Base-by-base conservation (phyloP, 2,888 invertebrate genomes). In the Lycophotia porphyrea region DNA sequence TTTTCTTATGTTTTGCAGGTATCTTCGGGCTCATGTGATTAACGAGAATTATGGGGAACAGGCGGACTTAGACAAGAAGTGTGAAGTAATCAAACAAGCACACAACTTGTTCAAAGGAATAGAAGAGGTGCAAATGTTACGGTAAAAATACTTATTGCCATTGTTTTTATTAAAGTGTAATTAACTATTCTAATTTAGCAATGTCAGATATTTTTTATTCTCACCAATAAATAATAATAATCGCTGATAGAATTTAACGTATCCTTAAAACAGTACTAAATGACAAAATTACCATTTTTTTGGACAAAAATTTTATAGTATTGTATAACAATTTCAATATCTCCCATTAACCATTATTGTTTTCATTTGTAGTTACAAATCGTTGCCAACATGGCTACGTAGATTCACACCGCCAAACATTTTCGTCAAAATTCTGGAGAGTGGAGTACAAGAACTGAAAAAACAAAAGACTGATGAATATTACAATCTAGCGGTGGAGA, bases 331-430 rank as follows among this genome's bases (percentile, higher is more conserved):
- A n/a, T n/a, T 52, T 52, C 13, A 27, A 7, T 15, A 55, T 55
- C 55, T 1, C 8, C 24, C 15, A 77, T 55, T 36, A 49, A 75
- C 0, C 5, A n/a, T 80, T 63, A 24, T 61, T 64, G 9, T 21
- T 49, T 74, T 66, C 4, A 73, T 77, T 84, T 89, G 3, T 87
- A 96, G 96, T 58, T 95, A 92, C 82, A 90, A 88, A 76, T 82
- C 91, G 3, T 89, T 94, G 2, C 97, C 97, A 0, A 81, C 88
- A 1, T 97, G 97, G 94, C 92, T 98, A 34, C 95, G 97, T 11
- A 93, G 95, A 44, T 98, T 96, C 90, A 97, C 97, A 0, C 97
- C 97, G 0, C 94, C 97, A 0, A 94, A 95, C 78, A 82, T 93
- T 13, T 97, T 93, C 81, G 86, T 96, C 0, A 95, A 94, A 87